A percentile compares a stretch with the other conserved stretches of the same genome.
Conservation (phyloP, 2,797 vertebrate species). For the Phrynocephalus forsythii region DNA sequence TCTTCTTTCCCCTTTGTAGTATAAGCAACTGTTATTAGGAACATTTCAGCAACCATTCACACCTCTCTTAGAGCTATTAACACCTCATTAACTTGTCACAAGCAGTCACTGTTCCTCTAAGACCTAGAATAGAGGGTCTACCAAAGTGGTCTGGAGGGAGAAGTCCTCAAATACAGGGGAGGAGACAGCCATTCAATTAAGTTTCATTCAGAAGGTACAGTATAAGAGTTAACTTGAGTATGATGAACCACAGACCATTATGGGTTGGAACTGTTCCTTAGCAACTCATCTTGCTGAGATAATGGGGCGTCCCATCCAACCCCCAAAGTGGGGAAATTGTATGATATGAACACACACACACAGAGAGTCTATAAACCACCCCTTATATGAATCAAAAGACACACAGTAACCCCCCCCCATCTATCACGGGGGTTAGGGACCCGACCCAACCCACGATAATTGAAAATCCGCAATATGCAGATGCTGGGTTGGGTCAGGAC, state of each 20-base stretch:
- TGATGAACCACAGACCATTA: neutral
- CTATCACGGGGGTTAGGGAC: no score
- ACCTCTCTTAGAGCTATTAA: slow-evolving; percentile 27
- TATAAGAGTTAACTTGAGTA: neutral
- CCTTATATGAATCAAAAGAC: no score
- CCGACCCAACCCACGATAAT: no score
- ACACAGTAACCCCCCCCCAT: no score
- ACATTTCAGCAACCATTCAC: slow-evolving; percentile 23
- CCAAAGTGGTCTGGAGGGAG: neutral
- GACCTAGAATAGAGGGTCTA: slow-evolving; percentile 7
- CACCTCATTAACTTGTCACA: slow-evolving; percentile 39
- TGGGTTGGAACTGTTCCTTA: neutral
- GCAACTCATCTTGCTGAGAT: neutral
- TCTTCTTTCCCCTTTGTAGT: neutral
- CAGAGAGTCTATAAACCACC: no score
- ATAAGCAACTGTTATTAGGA: slow-evolving; percentile 15
- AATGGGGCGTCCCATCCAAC: no score
- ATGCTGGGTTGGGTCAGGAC: no score
- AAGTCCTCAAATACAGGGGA: neutral
- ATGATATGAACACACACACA: no score
- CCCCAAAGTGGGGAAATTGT: no score
- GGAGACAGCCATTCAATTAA: neutral
- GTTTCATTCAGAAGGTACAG: neutral
- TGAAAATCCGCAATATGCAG: no score
- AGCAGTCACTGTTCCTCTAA: slow-evolving; percentile 24